phyloP scores from a whole-genome alignment of 2,797 vertebrate species.

The Anguilla marmorata region DNA sequence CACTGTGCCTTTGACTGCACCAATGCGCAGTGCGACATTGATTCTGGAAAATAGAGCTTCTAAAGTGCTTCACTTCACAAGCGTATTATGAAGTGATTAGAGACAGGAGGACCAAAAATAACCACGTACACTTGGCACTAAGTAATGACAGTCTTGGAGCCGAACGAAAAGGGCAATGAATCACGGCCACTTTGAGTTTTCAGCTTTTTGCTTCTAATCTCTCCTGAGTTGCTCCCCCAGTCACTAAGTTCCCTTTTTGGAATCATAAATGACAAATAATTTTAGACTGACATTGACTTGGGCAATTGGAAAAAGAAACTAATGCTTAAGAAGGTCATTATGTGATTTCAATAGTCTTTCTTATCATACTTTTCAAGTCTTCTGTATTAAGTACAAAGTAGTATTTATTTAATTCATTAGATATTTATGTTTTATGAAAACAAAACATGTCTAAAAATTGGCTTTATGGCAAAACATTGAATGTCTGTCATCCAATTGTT shows the following conservation, averaged over 20 bases:
- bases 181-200: neutral
- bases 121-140: neutral
- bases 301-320: neutral
- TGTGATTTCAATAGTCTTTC: neutral
- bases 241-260: neutral
- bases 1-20: no score
- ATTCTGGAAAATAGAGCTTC: no score
- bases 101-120: slow-evolving; percentile 25
- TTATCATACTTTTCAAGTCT: neutral
- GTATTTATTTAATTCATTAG: neutral
- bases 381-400: neutral
- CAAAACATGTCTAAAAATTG: neutral
- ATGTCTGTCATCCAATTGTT: neutral
- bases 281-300: neutral
- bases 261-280: neutral
- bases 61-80: slow-evolving; percentile 1
- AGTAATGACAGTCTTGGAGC: slow-evolving; percentile 13
- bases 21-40: no score
- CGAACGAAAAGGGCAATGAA: neutral
- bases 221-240: neutral
- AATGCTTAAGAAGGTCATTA: neutral
- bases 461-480: neutral
- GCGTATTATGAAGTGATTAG: slow-evolving; percentile 21
- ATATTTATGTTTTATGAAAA: neutral
- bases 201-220: neutral